Percentiles rank a stretch among this genome's conserved stretches.
phyloP scores from a whole-genome alignment of 1,140 invertebrate species.

The Hyles vespertilio region DNA sequence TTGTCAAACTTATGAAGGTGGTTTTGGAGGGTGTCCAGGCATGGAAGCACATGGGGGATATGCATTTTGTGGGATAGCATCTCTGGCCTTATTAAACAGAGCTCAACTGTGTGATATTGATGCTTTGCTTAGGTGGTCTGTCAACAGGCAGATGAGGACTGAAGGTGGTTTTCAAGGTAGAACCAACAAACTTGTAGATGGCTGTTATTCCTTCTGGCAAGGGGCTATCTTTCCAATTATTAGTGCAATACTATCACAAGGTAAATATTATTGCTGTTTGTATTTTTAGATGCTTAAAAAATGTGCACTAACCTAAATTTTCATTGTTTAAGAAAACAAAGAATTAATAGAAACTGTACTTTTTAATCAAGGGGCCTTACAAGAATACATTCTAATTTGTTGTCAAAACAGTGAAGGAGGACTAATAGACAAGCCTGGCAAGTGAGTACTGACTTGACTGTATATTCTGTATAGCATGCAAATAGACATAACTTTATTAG shows the following conservation, averaged over 20 bases:
- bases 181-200: slow-evolving; percentile 98
- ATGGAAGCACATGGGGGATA: slow-evolving; percentile 99
- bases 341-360: slow-evolving; percentile 78
- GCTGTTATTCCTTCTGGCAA: slow-evolving; percentile 99
- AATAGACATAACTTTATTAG: not conserved
- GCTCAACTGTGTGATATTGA: slow-evolving; percentile 88
- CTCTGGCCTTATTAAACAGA: slow-evolving; percentile 88
- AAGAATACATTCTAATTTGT: slow-evolving; percentile 96
- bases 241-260: slow-evolving; percentile 66
- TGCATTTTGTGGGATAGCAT: slow-evolving; percentile 96
- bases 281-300: not conserved
- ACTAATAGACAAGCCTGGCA: slow-evolving; percentile 96
- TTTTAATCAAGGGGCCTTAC: slow-evolving; percentile 90
- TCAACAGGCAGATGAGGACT: slow-evolving; percentile 91
- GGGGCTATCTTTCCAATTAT: slow-evolving; percentile 91
- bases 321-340: slow-evolving; percentile 50
- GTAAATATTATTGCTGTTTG: slow-evolving; percentile 25
- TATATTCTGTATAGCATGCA: not conserved
- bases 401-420: slow-evolving; percentile 95
- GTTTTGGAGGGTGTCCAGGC: slow-evolving; percentile 95
- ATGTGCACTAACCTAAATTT: not conserved
- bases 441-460: slow-evolving; percentile 78
- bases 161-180: slow-evolving; percentile 97
- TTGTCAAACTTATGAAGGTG: slow-evolving; percentile 99
- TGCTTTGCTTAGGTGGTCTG: slow-evolving; percentile 89